These are phyloP conservation scores for Meriones psammophilus DNA, from an alignment of 2,797 vertebrate genomes.

Conservation along the genomic window DNA sequence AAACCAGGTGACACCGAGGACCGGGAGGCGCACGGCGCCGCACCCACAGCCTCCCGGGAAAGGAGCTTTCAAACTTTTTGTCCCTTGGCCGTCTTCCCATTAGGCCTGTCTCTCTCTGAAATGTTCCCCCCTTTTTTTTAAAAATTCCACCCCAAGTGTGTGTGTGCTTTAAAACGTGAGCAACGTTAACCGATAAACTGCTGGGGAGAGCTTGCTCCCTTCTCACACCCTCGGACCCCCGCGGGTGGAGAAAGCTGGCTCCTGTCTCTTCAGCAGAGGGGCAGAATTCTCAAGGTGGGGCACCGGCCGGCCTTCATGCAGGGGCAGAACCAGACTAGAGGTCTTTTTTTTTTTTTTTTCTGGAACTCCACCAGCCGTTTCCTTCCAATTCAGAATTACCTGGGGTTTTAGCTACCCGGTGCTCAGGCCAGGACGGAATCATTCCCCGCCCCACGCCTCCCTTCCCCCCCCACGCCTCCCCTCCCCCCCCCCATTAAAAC, in stretches of 20 bases:
- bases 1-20: background rate
- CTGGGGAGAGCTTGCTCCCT: background rate
- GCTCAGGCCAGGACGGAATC: background rate
- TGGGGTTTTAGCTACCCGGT: background rate
- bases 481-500: background rate
- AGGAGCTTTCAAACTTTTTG: background rate
- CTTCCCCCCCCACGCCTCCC: background rate
- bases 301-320: background rate
- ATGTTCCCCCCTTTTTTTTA: too few species aligned
- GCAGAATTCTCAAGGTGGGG: background rate
- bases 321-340: background rate
- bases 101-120: background rate
- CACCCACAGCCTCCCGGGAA: background rate
- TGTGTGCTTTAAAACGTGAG: background rate
- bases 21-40: rapidly evolving
- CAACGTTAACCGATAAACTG: conserved; percentile 25
- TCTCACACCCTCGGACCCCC: background rate
- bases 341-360: background rate
- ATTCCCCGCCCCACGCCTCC: background rate
- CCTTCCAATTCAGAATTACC: background rate
- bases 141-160: background rate
- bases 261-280: background rate
- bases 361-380: background rate
- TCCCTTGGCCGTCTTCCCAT: background rate
- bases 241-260: rapidly evolving